Conservation (phyloP, 2,888 invertebrate species). For the Cosmorhoe ocellata region DNA sequence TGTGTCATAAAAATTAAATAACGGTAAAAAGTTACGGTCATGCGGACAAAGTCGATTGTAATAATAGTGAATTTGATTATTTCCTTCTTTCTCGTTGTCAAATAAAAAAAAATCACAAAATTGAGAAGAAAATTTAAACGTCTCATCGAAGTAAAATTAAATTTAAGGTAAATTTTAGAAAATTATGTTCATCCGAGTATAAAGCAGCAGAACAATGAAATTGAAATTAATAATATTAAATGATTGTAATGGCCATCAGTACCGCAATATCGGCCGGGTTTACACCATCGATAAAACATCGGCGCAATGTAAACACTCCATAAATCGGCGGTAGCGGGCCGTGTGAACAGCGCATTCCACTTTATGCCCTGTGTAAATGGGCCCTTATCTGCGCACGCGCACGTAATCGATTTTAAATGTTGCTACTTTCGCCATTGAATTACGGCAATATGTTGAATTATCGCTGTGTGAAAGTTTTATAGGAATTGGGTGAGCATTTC, state of each 20-base stretch:
- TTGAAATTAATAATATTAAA: neutral
- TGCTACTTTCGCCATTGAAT: constrained; percentile 37
- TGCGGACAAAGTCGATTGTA: too few relatives aligned
- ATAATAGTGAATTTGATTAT: too few relatives aligned
- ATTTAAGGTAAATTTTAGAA: too few relatives aligned
- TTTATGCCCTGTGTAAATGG: constrained; percentile 43
- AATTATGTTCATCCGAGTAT: too few relatives aligned
- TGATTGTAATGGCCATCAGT: constrained; percentile 16
- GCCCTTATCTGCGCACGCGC: constrained; percentile 40
- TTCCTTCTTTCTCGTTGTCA: too few relatives aligned
- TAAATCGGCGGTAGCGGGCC: constrained; percentile 36
- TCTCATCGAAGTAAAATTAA: too few relatives aligned
- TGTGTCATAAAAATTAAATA: too few relatives aligned
- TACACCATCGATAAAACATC: constrained; percentile 29
- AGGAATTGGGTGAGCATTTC: constrained; percentile 28
- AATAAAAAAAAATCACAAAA: too few relatives aligned
- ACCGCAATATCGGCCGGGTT: constrained; percentile 16
- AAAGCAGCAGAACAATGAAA: too few relatives aligned
- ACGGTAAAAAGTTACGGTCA: too few relatives aligned
- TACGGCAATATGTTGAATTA: constrained; percentile 27
- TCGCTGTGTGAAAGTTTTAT: constrained; percentile 28
- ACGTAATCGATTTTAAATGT: constrained; percentile 42
- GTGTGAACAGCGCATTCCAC: constrained; percentile 54
- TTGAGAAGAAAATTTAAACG: too few relatives aligned
- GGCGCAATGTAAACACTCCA: constrained; percentile 29